Evolutionary conservation across 2,113 vertebrate genomes (phyloP).

Genomic region (Paramisgurnus dabryanus): DNA sequence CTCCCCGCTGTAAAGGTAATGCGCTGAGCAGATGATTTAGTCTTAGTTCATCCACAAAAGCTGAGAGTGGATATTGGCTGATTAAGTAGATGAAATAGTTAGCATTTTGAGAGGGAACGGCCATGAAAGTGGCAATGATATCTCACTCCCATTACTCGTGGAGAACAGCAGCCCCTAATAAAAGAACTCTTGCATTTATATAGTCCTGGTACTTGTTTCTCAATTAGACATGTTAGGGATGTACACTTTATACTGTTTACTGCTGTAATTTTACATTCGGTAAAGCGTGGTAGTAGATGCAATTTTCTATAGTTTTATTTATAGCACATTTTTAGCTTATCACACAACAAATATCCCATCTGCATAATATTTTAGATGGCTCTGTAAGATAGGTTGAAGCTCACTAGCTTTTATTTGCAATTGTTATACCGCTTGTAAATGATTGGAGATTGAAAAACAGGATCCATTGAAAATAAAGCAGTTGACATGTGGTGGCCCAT

Average conservation of each 20-base stretch:
- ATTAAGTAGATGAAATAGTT: slow-evolving; percentile 34
- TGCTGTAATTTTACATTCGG: slow-evolving; percentile 21
- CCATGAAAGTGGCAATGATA: slow-evolving; percentile 27
- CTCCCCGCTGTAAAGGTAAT: background rate
- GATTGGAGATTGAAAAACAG: slow-evolving; percentile 19
- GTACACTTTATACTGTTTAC: slow-evolving; percentile 2
- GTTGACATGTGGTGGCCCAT: slow-evolving; percentile 42
- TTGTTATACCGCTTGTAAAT: slow-evolving; percentile 33
- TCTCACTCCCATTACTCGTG: slow-evolving; percentile 16
- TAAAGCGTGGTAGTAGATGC: slow-evolving; percentile 2
- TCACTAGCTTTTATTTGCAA: slow-evolving; percentile 10
- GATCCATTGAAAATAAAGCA: slow-evolving; percentile 20
- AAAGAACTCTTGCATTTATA: slow-evolving; percentile 36
- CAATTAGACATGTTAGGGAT: slow-evolving; percentile 15
- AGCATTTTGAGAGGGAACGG: slow-evolving; percentile 10
- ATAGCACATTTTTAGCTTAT: background rate
- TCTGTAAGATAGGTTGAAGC: slow-evolving; percentile 35
- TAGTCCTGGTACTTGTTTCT: slow-evolving; percentile 20
- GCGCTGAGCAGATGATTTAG: slow-evolving; percentile 36
- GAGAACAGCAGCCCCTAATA: slow-evolving; percentile 21
- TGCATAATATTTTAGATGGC: slow-evolving; percentile 12
- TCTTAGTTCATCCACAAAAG: slow-evolving; percentile 22
- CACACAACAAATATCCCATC: background rate
- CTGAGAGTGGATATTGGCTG: slow-evolving; percentile 14
- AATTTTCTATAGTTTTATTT: background rate